These are phyloP conservation scores for Chelonus formosanus DNA, from an alignment of 2,888 invertebrate genomes.

Conservation along the genomic window DNA sequence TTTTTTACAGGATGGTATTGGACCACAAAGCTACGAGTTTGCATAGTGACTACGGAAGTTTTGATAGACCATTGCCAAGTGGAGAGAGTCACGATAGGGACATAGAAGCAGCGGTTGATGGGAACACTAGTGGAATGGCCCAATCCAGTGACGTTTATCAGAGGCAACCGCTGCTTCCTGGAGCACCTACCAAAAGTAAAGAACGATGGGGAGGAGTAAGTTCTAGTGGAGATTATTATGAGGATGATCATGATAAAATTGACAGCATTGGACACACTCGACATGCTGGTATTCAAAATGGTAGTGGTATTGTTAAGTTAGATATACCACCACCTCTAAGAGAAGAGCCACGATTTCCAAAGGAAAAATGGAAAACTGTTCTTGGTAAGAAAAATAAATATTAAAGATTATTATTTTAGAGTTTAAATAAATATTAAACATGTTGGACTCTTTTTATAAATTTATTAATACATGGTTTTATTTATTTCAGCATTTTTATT, in stretches of 20 bases:
- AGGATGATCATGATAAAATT: slow-evolving; percentile 66
- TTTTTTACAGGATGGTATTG: slow-evolving; percentile 71
- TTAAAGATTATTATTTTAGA: not conserved
- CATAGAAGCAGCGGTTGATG: slow-evolving; percentile 65
- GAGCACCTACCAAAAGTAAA: slow-evolving; percentile 63
- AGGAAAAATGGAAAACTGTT: slow-evolving; percentile 85
- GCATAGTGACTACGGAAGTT: slow-evolving; percentile 72
- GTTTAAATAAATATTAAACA: not conserved
- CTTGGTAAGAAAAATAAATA: slow-evolving; percentile 64
- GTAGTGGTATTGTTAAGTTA: slow-evolving; percentile 70
- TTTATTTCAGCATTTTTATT: slow-evolving; percentile 71
- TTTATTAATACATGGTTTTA: slow-evolving; percentile 10
- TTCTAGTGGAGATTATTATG: slow-evolving; percentile 65
- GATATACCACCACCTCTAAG: slow-evolving; percentile 74
- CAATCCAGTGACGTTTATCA: slow-evolving; percentile 69
- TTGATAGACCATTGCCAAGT: slow-evolving; percentile 65
- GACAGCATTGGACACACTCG: slow-evolving; percentile 57
- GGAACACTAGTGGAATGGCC: slow-evolving; percentile 62
- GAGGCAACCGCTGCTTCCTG: slow-evolving; percentile 70
- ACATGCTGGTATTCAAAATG: slow-evolving; percentile 57
- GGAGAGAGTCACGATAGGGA: slow-evolving; percentile 58
- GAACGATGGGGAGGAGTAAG: slow-evolving; percentile 67
- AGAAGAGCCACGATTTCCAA: slow-evolving; percentile 82
- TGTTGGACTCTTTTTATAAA: not conserved
- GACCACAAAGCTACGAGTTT: slow-evolving; percentile 70